These are phyloP conservation scores for Junco hyemalis DNA, from an alignment of 2,113 vertebrate genomes.

Conservation along the genomic window DNA sequence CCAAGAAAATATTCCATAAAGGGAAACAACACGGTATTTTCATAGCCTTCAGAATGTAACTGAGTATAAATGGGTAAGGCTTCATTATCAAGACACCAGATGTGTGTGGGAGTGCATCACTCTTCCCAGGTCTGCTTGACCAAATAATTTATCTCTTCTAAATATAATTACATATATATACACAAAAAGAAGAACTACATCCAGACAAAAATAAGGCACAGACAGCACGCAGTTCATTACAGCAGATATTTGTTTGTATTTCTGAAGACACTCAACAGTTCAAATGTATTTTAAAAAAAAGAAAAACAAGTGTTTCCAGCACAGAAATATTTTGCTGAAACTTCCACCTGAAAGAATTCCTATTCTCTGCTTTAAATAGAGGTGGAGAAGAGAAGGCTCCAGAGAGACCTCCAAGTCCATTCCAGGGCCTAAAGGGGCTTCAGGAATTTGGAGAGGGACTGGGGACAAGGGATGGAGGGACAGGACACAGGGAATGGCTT, in stretches of 20 bases:
- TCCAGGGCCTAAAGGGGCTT: background rate
- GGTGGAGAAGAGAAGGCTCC: background rate
- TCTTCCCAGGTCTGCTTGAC: background rate
- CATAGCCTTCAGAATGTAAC: background rate
- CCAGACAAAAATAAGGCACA: background rate
- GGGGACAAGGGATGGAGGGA: accelerated
- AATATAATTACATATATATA: too few relatives aligned
- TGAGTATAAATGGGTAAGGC: background rate
- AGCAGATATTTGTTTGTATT: background rate
- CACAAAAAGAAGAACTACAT: accelerated
- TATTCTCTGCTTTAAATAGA: background rate
- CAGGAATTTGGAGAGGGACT: background rate
- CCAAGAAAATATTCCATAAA: background rate
- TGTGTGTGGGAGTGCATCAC: background rate
- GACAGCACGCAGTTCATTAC: background rate
- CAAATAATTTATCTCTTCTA: background rate
- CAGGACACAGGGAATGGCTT: background rate
- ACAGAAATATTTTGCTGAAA: background rate
- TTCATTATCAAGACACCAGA: background rate
- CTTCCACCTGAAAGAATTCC: background rate
- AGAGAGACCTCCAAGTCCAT: background rate
- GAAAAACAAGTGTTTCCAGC: background rate
- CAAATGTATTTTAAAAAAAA: accelerated
- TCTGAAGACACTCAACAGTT: background rate
- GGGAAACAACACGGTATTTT: background rate